Evolutionary conservation across 2,113 vertebrate genomes (phyloP), one percentile per base, ranked within the genome.

Genomic region (Neolamprologus sp.): DNA sequence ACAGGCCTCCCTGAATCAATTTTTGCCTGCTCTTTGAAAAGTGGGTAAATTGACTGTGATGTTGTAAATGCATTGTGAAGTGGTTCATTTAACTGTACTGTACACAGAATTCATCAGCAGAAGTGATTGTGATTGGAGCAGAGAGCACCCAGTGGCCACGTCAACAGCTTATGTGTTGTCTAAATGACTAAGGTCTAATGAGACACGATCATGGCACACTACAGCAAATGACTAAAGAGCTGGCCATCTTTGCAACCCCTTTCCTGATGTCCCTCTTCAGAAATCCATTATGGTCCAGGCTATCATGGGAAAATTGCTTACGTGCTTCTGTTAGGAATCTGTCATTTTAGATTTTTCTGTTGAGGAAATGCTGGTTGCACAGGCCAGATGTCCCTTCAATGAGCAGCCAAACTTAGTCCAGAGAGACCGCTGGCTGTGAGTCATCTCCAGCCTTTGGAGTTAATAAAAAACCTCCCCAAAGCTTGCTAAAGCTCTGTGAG

Each of bases 381-480:
- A 78, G 86, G 68, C 81, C 90, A 89, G 89, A 83, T 86, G 88
- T 92, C 92, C 80, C 54, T 89, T 82, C 71, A 31, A 31, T 55
- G 53, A 83, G 87, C 40, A 80, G 80, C 57, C 82, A 57, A 84
- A 90, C 42, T 63, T 31, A 65, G 75, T 85, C 85, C 26, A 2
- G 58, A 63, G 88, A 89, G 90, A 89, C 85, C 91, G 51, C 83
- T 53, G 31, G 8, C 90, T 75, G 57, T 93, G 94, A 94, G 75
- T 92, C 92, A 94, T 89, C 91, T 12, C 75, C 85, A 90, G 86
- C 83, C 89, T 91, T 85, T 91, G 81, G 71, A 92, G 87, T 75
- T 89, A 84, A 87, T 90, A 85, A 90, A 82, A 89, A 90, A 81
- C 19, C 53, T 91, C 86, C 86, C 85, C 73, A 35, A 40, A 37